Conservation (phyloP, 2,113 vertebrate species). For the Myiozetetes cayanensis region DNA sequence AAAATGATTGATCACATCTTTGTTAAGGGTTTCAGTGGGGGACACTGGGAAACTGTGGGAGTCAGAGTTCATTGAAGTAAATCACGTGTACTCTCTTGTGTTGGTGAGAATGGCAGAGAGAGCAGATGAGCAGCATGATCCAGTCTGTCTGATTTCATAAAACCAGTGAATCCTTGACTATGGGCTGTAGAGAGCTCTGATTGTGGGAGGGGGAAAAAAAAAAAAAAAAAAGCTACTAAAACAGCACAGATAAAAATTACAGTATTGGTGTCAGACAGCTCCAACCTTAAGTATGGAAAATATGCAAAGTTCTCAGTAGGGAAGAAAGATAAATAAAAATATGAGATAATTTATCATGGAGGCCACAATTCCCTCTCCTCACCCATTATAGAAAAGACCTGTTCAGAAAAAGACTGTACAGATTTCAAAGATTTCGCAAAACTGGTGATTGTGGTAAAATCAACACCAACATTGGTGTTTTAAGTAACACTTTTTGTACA, state of each 20-base stretch:
- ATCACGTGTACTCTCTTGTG: neutral
- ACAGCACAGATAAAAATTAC: neutral
- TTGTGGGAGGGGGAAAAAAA: neutral
- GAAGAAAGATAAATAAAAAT: neutral
- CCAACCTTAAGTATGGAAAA: neutral
- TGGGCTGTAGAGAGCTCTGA: neutral
- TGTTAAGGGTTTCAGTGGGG: neutral
- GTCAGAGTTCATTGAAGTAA: slow-evolving; percentile 4
- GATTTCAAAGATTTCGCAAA: neutral
- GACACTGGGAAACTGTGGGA: neutral
- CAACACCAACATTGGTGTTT: neutral
- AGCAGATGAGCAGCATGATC: neutral
- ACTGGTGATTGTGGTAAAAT: neutral
- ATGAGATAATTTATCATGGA: neutral
- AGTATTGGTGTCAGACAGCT: neutral
- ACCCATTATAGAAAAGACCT: neutral
- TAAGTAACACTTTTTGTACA: neutral
- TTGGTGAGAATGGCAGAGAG: neutral
- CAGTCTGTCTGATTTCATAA: neutral
- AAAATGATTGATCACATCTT: slow-evolving; percentile 2
- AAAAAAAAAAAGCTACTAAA: neutral
- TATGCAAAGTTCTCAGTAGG: neutral
- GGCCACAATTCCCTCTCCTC: neutral
- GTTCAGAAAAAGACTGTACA: neutral
- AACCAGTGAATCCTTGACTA: neutral